phyloP scores from a whole-genome alignment of 2,113 vertebrate species.

The Pionites leucogaster region DNA sequence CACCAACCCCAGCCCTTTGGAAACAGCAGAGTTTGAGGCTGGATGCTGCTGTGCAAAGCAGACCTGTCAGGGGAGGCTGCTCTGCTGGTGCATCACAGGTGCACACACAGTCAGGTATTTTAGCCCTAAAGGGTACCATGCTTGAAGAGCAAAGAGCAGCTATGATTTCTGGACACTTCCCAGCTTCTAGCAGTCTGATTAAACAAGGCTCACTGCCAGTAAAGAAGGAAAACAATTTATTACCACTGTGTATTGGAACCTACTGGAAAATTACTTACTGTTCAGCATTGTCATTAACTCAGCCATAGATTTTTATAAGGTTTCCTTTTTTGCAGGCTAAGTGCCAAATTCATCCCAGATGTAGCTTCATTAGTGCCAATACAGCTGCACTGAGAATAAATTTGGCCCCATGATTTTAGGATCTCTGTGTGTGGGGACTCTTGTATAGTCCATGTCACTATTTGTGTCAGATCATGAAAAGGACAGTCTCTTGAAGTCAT shows the following conservation, averaged over 20 bases:
- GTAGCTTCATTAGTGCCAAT: not conserved
- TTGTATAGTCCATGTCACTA: not conserved
- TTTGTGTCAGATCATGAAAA: not conserved
- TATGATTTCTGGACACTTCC: not conserved
- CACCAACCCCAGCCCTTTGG: not conserved
- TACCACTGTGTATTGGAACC: conserved; percentile 5
- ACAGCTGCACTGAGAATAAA: not conserved
- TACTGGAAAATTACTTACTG: conserved; percentile 40
- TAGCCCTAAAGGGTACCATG: not conserved
- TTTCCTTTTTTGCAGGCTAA: not conserved
- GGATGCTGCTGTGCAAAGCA: not conserved
- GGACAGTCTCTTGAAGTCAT: not conserved
- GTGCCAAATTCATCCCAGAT: conserved; percentile 23
- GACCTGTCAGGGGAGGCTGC: not conserved
- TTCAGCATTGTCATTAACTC: conserved; percentile 17
- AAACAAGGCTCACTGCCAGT: not conserved
- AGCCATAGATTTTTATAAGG: not conserved
- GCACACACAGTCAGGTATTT: not conserved
- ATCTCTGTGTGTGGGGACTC: not conserved
- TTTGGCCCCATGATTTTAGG: not conserved
- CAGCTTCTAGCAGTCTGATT: not conserved
- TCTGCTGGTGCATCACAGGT: not conserved
- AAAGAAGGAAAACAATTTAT: conserved; percentile 27
- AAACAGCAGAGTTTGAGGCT: not conserved
- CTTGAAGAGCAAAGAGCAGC: not conserved